A percentile compares a stretch with the other conserved stretches of the same genome.
Conservation (phyloP, 2,888 invertebrate species). For the Apoderus coryli region DNA sequence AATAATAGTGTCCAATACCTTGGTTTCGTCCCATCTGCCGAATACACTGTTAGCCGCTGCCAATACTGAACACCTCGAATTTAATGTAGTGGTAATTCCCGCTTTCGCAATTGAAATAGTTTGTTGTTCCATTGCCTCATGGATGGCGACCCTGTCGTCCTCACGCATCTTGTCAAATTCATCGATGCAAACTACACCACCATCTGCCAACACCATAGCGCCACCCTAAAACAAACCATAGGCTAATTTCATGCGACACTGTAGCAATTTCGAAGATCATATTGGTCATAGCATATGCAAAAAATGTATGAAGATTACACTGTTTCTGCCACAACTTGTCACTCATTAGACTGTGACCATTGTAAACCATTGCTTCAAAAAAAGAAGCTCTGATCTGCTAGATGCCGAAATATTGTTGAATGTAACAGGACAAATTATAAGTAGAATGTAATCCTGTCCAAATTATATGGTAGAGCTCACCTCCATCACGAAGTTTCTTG, state of each 20-base stretch:
- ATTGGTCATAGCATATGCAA: too few relatives aligned
- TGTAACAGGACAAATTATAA: slow-evolving; percentile 4
- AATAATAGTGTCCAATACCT: too few relatives aligned
- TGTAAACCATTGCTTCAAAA: slow-evolving; percentile 77
- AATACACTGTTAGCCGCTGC: slow-evolving; percentile 98
- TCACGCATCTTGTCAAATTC: slow-evolving; percentile 99
- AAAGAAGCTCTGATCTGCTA: slow-evolving; percentile 8
- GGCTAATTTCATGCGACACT: too few relatives aligned
- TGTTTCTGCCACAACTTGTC: too few relatives aligned
- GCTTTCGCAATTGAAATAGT: slow-evolving; percentile 99
- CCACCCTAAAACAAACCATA: slow-evolving; percentile 59
- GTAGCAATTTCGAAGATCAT: too few relatives aligned
- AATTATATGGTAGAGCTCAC: slow-evolving; percentile 4
- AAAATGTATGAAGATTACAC: too few relatives aligned
- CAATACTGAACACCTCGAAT: slow-evolving; percentile 96
- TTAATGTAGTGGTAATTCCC: slow-evolving; percentile 96
- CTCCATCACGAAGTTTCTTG: slow-evolving; percentile 44
- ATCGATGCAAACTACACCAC: slow-evolving; percentile 98
- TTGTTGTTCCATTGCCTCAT: slow-evolving; percentile 99
- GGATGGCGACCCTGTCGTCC: slow-evolving; percentile 96
- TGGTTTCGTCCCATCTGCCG: slow-evolving; percentile 97
- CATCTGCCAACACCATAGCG: slow-evolving; percentile 98
- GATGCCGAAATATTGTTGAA: background rate
- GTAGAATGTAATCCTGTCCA: slow-evolving; percentile 4
- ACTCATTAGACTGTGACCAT: too few relatives aligned